Percentiles rank a stretch among this genome's conserved stretches.
phyloP scores from a whole-genome alignment of 2,888 invertebrate species.

The Cephus pygmeus region DNA sequence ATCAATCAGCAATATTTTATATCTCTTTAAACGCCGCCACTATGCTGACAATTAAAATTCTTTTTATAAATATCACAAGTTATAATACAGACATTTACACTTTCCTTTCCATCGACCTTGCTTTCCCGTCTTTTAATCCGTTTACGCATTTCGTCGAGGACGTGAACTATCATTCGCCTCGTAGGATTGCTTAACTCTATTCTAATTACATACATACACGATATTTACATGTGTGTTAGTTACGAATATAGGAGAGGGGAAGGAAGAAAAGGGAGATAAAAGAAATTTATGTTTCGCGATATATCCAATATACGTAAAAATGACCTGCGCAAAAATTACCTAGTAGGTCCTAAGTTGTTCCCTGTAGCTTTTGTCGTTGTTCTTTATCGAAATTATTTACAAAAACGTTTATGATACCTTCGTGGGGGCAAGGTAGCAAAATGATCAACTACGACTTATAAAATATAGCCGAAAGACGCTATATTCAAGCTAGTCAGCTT shows the following conservation, averaged over 20 bases:
- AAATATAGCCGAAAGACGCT: slow-evolving; percentile 56
- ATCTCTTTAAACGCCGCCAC: slow-evolving; percentile 10
- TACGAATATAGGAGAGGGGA: slow-evolving; percentile 5
- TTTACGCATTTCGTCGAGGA: background rate
- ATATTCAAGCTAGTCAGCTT: slow-evolving; percentile 59
- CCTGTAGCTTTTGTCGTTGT: background rate
- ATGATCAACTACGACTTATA: slow-evolving; percentile 54
- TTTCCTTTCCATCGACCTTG: slow-evolving; percentile 13
- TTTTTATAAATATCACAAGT: slow-evolving; percentile 57
- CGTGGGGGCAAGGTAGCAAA: slow-evolving; percentile 23
- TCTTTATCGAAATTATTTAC: background rate
- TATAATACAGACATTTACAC: slow-evolving; percentile 64
- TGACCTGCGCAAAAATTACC: background rate
- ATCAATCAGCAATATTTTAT: slow-evolving; percentile 2
- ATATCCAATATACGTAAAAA: background rate
- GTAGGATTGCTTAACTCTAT: slow-evolving; percentile 36
- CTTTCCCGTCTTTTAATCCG: background rate
- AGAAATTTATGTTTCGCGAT: slow-evolving; percentile 6
- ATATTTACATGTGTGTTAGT: slow-evolving; percentile 56
- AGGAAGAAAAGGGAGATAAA: slow-evolving; percentile 25
- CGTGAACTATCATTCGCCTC: slow-evolving; percentile 7
- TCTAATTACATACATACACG: slow-evolving; percentile 64
- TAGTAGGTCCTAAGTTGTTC: background rate
- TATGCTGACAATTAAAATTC: slow-evolving; percentile 10
- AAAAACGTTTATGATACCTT: slow-evolving; percentile 4